Evolutionary conservation across 64 coral and sea anemone genomes (phyloP).

Genomic region (Catalaphyllia jardinei): DNA sequence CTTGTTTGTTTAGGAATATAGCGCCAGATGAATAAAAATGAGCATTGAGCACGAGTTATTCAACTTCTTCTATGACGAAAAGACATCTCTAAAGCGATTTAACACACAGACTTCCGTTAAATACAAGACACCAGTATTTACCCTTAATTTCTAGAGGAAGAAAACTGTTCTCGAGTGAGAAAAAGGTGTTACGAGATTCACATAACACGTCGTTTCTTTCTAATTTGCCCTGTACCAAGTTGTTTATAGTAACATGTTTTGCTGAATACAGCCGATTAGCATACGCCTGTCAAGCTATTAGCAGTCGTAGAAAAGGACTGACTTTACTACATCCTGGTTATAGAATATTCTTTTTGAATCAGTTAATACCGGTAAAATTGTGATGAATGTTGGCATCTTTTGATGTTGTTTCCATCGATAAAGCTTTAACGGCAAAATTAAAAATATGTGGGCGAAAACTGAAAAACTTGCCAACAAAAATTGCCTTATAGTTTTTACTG

Average conservation of each 20-base stretch:
- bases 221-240: conserved; percentile 3
- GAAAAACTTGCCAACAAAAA: too few relatives aligned
- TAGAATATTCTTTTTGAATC: too few relatives aligned
- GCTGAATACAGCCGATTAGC: background rate
- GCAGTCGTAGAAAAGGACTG: background rate
- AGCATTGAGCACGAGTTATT: background rate
- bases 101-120: background rate
- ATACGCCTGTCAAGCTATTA: background rate
- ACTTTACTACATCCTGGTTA: background rate
- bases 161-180: background rate
- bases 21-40: conserved; percentile 8
- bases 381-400: too few relatives aligned
- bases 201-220: background rate
- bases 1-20: background rate
- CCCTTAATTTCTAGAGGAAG: background rate
- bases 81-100: background rate
- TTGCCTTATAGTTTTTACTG: too few relatives aligned
- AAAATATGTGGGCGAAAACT: too few relatives aligned
- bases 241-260: background rate
- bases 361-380: background rate
- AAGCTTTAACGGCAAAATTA: too few relatives aligned
- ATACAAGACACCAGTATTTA: background rate
- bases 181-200: conserved; percentile 1
- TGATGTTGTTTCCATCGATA: too few relatives aligned
- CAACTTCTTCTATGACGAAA: background rate